These are phyloP conservation scores for Anaspis maculata DNA, from an alignment of 2,888 invertebrate genomes.

Conservation along the genomic window DNA sequence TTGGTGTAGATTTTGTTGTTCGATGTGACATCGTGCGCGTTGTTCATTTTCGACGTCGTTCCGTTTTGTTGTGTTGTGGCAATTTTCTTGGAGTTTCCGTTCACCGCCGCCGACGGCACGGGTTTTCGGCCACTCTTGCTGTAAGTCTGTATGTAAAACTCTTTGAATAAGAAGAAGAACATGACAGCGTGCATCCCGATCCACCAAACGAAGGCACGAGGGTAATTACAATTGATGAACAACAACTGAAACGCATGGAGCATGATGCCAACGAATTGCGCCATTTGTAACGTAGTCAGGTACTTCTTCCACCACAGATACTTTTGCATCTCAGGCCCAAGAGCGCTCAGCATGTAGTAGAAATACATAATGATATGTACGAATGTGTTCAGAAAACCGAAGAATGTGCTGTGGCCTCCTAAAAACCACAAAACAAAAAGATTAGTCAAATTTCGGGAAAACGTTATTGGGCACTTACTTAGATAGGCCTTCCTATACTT, in stretches of 20 bases:
- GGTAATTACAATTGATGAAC: conserved; percentile 88
- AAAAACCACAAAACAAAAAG: conserved; percentile 16
- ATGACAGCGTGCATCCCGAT: conserved; percentile 92
- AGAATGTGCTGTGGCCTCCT: conserved; percentile 95
- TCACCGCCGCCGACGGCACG: conserved; percentile 6
- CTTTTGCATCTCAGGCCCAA: conserved; percentile 78
- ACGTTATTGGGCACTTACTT: too few relatives aligned
- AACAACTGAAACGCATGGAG: conserved; percentile 87
- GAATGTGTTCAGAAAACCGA: conserved; percentile 88
- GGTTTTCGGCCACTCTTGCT: too few relatives aligned
- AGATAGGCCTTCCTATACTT: too few relatives aligned
- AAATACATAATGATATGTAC: conserved; percentile 97
- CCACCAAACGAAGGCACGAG: conserved; percentile 91
- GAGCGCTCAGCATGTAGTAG: conserved; percentile 85
- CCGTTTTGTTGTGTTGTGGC: too few relatives aligned
- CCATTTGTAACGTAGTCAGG: conserved; percentile 87
- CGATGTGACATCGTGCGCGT: too few relatives aligned
- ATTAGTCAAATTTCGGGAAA: conserved; percentile 1
- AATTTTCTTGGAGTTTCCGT: conserved; percentile 11
- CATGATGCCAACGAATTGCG: conserved; percentile 86
- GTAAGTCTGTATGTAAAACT: conserved; percentile 77
- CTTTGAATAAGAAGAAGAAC: conserved; percentile 92
- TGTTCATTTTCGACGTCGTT: too few relatives aligned
- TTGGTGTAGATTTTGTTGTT: too few relatives aligned
- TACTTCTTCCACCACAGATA: conserved; percentile 97